A percentile compares a stretch with the other conserved stretches of the same genome.
Conservation (phyloP, 2,888 invertebrate species). For the Drosophila austrosaltans region DNA sequence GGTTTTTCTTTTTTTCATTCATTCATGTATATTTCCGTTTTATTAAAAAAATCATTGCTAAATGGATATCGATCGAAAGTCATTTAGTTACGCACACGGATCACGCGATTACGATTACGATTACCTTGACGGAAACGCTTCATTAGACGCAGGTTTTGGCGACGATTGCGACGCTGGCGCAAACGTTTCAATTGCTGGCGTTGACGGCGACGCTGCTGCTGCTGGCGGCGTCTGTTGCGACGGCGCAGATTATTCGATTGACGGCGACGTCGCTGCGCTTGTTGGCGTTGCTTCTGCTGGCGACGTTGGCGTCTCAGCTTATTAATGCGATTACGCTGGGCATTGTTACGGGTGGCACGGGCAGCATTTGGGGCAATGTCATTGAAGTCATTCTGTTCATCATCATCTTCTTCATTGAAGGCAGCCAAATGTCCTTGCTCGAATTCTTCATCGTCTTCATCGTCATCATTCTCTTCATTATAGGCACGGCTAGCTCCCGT, state of each 20-base stretch:
- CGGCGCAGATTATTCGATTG: conserved; percentile 26
- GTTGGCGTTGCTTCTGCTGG: conserved; percentile 43
- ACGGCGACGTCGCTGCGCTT: conserved; percentile 16
- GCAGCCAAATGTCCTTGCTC: conserved; percentile 16
- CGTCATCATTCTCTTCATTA: conserved; percentile 18
- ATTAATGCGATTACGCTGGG: conserved; percentile 36
- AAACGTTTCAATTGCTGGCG: conserved; percentile 48
- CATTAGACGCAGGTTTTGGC: conserved; percentile 45
- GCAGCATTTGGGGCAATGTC: conserved; percentile 6
- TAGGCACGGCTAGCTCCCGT: conserved; percentile 14
- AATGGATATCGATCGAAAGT: background rate
- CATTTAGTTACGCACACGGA: conserved; percentile 38
- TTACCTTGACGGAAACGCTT: conserved; percentile 51
- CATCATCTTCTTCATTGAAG: conserved; percentile 34
- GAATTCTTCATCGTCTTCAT: conserved; percentile 33
- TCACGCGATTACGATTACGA: conserved; percentile 39
- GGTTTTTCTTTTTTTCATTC: no score
- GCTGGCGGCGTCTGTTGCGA: conserved; percentile 32
- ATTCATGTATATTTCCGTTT: background rate
- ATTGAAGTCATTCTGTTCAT: conserved; percentile 22
- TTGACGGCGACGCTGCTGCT: conserved; percentile 47
- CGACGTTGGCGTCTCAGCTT: conserved; percentile 42
- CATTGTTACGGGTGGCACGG: conserved; percentile 18
- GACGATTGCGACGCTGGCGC: conserved; percentile 50
- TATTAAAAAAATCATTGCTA: background rate